Percentiles rank a stretch among this genome's conserved stretches.
These are phyloP conservation scores for Notiomystis cincta DNA, from an alignment of 2,113 vertebrate species.

Conservation along the genomic window DNA sequence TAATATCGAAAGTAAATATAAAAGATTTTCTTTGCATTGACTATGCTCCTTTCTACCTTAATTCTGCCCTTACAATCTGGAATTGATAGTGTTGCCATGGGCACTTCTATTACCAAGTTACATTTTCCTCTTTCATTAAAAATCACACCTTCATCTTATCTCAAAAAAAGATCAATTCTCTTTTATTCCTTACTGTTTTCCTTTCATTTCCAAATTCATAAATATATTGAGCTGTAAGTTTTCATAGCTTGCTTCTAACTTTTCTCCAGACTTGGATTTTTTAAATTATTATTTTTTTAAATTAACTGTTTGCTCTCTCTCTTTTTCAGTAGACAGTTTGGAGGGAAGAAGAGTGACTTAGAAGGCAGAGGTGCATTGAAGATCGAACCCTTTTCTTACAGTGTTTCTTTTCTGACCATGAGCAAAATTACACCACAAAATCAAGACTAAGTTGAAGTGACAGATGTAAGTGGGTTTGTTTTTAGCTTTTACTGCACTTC, in stretches of 20 bases:
- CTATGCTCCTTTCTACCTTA: not conserved
- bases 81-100: not conserved
- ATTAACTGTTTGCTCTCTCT: not conserved
- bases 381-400: not conserved
- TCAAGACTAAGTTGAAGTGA: not conserved
- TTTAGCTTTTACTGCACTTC: slow-evolving; percentile 17
- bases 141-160: not conserved
- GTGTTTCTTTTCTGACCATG: not conserved
- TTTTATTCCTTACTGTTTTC: not conserved
- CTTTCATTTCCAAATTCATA: not conserved
- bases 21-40: not conserved
- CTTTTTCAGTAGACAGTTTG: not conserved
- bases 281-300: not conserved
- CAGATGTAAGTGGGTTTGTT: not conserved
- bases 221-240: not conserved
- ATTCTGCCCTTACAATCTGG: not conserved
- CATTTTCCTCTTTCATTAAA: not conserved
- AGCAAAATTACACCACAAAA: slow-evolving; percentile 1
- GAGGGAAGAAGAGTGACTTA: not conserved
- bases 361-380: not conserved
- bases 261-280: not conserved
- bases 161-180: not conserved
- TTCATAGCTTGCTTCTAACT: not conserved
- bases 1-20: not conserved
- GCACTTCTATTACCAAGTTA: not conserved